Evolutionary conservation across 2,797 vertebrate species (phyloP), one percentile per base, ranked within the genome.

Genomic region (Anas capensis): DNA sequence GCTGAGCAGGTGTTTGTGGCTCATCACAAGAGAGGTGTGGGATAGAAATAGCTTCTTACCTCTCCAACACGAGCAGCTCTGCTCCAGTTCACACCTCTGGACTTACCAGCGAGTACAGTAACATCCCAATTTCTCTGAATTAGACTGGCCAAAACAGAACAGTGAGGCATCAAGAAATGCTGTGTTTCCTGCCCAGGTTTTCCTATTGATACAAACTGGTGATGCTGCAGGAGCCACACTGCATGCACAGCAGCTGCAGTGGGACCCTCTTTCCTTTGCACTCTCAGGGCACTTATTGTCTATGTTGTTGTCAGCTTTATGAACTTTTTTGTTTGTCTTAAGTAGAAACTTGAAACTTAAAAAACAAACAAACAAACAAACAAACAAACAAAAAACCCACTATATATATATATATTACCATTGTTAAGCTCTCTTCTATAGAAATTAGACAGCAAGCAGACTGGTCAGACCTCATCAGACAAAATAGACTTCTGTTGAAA

Each of bases 31-130:
- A 71, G 40, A 54, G 18, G 18, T 80, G 38, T 88, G 46, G 48
- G 38, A 38, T 40, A 56, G 60, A 82, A 93, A 94, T 23, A 76
- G 42, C 56, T 90, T 92, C 80, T 84, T 89, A 64, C 46, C 57
- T 86, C 60, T 38, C 8, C n/a, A 69, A 31, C 56, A 36, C 2
- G 36, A 54, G 66, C 1, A 46, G 68, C 49, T 93, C 92, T 66
- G 56, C 83, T 92, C 68, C 81, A 92, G 16, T 85, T 87, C 11
- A 1, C 78, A 80, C 71, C 19, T 73, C 61, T 81, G 82, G 56
- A 70, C 53, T 77, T 40, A 9, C 31, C 51, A 12, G 44, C 33
- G n/a, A 51, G 64, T 26, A 19, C 23, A 53, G 48, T 5, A 46
- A 69, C 82, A 71, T 12, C 71, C 84, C 57, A 33, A 60, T 31